Evolutionary conservation across 2,113 vertebrate species (phyloP).

Genomic region (Mormyrus iriodes): DNA sequence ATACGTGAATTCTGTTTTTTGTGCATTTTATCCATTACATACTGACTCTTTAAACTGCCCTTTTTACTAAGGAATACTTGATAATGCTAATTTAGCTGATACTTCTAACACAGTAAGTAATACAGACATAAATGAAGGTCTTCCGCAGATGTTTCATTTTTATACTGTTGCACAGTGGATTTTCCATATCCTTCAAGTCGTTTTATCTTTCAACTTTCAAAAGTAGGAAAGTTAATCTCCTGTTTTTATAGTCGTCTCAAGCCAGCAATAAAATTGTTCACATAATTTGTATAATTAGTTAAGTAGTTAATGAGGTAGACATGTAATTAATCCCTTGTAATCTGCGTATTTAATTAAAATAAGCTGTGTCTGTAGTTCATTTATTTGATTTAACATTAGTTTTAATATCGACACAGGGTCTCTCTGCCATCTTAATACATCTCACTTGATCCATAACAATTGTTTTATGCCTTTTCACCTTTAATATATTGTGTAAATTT

Average conservation of each 20-base stretch:
- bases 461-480: neutral
- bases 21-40: neutral
- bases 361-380: neutral
- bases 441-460: neutral
- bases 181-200: neutral
- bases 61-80: neutral
- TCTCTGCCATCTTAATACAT: neutral
- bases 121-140: neutral
- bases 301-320: neutral
- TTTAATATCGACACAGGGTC: neutral
- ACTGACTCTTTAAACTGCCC: neutral
- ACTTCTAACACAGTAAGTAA: neutral
- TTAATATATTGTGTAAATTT: neutral
- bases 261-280: neutral
- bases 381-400: neutral
- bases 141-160: neutral
- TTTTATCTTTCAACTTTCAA: neutral
- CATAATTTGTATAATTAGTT: slow-evolving; percentile 6
- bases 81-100: neutral
- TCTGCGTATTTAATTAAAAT: slow-evolving; percentile 2
- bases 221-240: neutral
- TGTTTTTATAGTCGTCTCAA: neutral
- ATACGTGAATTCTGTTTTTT: neutral
- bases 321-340: neutral
- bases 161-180: neutral